Evolutionary conservation across 2,797 vertebrate genomes (phyloP), one percentile per base, ranked within the genome.

Genomic region (Lindbergichthys nudifrons): DNA sequence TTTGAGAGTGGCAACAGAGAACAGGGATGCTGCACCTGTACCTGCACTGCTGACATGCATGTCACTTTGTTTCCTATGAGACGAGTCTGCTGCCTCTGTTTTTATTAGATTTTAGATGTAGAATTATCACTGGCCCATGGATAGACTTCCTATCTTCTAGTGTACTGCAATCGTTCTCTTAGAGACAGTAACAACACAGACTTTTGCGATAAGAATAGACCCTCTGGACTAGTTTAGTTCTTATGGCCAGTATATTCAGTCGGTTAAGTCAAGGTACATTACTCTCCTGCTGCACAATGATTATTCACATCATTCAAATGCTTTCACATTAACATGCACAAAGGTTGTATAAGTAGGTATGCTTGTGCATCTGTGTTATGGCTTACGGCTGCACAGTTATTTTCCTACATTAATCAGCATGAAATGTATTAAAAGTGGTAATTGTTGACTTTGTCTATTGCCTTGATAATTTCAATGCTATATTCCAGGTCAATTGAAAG

Each of bases 101-200:
- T 79, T 90, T 88, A 85, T 87, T 89, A 87, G 87, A 83, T 73
- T 63, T 83, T 45, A 73, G 68, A 77, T 83, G 68, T 48, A 73
- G 70, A 81, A 82, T 63, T 71, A 52, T 73, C 52, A 8, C 48
- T 58, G 61, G 73, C 72, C 30, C 43, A 58, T 47, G 19, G 80
- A 76, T 64, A 68, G 48, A 71, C 59, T 67, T 72, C 61, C 70
- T 72, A 48, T 66, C 47, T 62, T 75, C 46, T 58, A 74, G 61
- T 74, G 15, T 21, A 53, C 68, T 51, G 79, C 69, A 58, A n/a
- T 52, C 46, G 59, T 45, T 42, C 70, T 60, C 39, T 71, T 19
- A 16, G 15, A 70, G 50, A 50, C 58, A 13, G 26, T 30, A 23
- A 65, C 42, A 46, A 30, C 66, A 57, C 52, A 60, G 18, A 61